These are phyloP conservation scores for Uloborus diversus DNA, from an alignment of 1,140 invertebrate genomes.

Conservation along the genomic window DNA sequence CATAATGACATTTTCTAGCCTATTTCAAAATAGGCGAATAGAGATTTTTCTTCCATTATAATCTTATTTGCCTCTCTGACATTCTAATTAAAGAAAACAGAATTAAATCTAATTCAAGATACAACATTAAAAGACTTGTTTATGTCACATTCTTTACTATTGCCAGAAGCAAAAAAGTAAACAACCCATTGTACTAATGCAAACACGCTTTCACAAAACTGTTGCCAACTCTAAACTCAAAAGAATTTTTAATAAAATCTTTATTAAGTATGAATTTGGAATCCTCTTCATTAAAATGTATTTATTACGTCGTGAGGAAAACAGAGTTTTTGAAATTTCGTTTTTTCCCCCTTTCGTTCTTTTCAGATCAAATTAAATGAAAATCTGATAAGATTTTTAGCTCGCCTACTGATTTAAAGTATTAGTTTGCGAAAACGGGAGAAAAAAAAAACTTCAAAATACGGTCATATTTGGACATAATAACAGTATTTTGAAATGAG, in stretches of 20 bases:
- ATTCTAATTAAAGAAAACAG: too few relatives aligned
- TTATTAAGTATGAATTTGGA: conserved; percentile 37
- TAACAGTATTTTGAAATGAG: conserved; percentile 37
- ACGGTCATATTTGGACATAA: conserved; percentile 34
- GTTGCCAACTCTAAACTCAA: background rate
- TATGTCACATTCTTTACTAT: too few relatives aligned
- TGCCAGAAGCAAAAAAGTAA: too few relatives aligned
- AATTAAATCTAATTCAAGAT: too few relatives aligned
- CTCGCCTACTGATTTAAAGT: conserved; percentile 14
- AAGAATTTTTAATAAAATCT: conserved; percentile 39
- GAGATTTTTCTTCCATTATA: too few relatives aligned
- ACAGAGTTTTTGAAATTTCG: background rate
- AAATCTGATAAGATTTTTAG: conserved; percentile 1
- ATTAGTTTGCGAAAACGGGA: background rate
- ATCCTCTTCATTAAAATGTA: conserved; percentile 35
- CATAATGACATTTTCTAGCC: too few relatives aligned
- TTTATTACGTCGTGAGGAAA: conserved; percentile 16
- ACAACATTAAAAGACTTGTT: too few relatives aligned
- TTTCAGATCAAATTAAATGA: background rate
- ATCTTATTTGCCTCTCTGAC: too few relatives aligned
- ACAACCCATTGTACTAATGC: too few relatives aligned
- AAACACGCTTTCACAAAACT: too few relatives aligned
- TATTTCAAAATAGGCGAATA: too few relatives aligned
- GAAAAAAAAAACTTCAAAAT: conserved; percentile 31
- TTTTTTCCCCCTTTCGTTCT: background rate